Evolutionary conservation across 2,888 invertebrate genomes (phyloP).

Genomic region (Leptinotarsa juncta): DNA sequence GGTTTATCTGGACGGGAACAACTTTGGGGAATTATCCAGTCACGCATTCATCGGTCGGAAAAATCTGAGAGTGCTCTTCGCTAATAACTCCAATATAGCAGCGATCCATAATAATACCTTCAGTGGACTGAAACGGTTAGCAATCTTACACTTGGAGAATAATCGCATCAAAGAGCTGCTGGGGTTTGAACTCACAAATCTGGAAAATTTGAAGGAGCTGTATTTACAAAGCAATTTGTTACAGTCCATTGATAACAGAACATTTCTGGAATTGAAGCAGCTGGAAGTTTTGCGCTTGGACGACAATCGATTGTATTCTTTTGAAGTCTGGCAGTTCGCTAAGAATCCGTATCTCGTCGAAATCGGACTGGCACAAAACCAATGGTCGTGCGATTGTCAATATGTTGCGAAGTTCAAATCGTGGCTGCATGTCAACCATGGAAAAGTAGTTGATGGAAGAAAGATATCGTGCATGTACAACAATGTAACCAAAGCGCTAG

Average conservation of each 20-base stretch:
- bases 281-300: slow-evolving; percentile 87
- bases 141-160: slow-evolving; percentile 87
- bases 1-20: slow-evolving; percentile 92
- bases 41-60: slow-evolving; percentile 93
- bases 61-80: slow-evolving; percentile 86
- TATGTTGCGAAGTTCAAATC: slow-evolving; percentile 83
- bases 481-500: slow-evolving; percentile 77
- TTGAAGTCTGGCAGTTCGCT: slow-evolving; percentile 88
- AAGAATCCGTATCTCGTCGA: slow-evolving; percentile 88
- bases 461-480: slow-evolving; percentile 82
- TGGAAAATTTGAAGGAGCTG: slow-evolving; percentile 86
- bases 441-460: slow-evolving; percentile 83
- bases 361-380: slow-evolving; percentile 84
- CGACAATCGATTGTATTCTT: slow-evolving; percentile 83
- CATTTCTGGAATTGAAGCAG: slow-evolving; percentile 83
- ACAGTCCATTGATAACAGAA: slow-evolving; percentile 84
- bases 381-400: slow-evolving; percentile 92
- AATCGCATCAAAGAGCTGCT: slow-evolving; percentile 83
- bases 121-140: slow-evolving; percentile 84
- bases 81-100: slow-evolving; percentile 89
- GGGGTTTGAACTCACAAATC: slow-evolving; percentile 84
- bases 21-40: slow-evolving; percentile 86
- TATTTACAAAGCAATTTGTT: slow-evolving; percentile 90
- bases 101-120: slow-evolving; percentile 91
- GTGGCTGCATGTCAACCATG: slow-evolving; percentile 83